Evolutionary conservation across 1,140 invertebrate genomes (phyloP).

Genomic region (Euura saliciscinereae): DNA sequence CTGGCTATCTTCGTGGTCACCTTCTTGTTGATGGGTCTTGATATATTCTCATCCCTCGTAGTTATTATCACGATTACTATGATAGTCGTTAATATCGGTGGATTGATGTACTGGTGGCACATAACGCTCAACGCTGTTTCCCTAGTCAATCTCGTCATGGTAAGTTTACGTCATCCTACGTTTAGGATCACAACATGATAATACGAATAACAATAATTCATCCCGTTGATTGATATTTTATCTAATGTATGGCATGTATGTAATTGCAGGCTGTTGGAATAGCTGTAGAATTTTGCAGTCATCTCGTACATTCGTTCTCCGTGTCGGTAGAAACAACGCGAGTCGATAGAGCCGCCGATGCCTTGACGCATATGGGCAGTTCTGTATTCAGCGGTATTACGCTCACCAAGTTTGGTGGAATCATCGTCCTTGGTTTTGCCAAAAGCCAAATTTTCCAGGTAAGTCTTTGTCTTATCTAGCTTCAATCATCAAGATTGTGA

Average conservation of each 20-base stretch:
- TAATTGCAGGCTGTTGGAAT: conserved; percentile 89
- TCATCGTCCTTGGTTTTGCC: conserved; percentile 92
- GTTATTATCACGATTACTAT: conserved; percentile 91
- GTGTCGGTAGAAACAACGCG: conserved; percentile 74
- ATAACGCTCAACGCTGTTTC: conserved; percentile 97
- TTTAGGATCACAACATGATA: too few relatives aligned
- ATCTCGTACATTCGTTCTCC: conserved; percentile 92
- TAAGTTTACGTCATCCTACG: conserved; percentile 50
- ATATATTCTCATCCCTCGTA: conserved; percentile 86
- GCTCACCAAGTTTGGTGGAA: conserved; percentile 95
- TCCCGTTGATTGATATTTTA: too few relatives aligned
- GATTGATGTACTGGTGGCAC: conserved; percentile 96
- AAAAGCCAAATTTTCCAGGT: conserved; percentile 95
- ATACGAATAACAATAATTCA: too few relatives aligned
- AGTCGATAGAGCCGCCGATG: conserved; percentile 79
- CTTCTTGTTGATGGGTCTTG: conserved; percentile 92
- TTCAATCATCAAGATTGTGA: conserved; percentile 1
- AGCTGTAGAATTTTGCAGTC: conserved; percentile 98
- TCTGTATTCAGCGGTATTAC: conserved; percentile 98
- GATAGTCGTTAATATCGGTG: conserved; percentile 92
- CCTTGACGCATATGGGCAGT: conserved; percentile 91
- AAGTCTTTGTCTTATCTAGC: background rate
- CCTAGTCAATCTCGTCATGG: conserved; percentile 98
- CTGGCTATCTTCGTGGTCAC: conserved; percentile 93
- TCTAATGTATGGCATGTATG: conserved; percentile 16